Evolutionary conservation across 2,113 vertebrate genomes (phyloP).

Genomic region (Phoxinus phoxinus): DNA sequence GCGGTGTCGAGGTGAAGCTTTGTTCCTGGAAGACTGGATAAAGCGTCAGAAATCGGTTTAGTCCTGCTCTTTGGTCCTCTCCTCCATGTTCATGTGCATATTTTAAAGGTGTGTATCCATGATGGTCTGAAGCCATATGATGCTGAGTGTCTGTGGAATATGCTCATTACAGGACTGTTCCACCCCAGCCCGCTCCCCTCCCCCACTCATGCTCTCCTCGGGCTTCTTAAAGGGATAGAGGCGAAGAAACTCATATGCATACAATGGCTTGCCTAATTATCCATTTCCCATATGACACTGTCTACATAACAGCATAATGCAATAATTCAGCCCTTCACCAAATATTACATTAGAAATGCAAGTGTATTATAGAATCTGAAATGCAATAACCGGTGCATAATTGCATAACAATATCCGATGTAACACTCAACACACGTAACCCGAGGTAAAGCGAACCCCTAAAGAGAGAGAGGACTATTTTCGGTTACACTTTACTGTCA

Average conservation of each 20-base stretch:
- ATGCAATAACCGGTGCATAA: neutral
- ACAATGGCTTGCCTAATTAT: constrained; percentile 19
- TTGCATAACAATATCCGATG: neutral
- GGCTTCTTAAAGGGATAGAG: constrained; percentile 81
- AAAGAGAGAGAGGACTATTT: neutral
- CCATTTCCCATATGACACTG: too few relatives aligned
- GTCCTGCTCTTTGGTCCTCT: constrained; percentile 58
- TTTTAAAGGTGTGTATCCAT: constrained; percentile 64
- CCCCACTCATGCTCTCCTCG: constrained; percentile 72
- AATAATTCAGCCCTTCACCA: neutral
- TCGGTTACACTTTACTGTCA: too few relatives aligned
- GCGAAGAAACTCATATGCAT: constrained; percentile 49
- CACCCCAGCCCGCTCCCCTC: constrained; percentile 80
- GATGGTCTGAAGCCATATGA: constrained; percentile 74
- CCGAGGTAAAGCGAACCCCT: neutral
- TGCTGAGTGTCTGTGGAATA: constrained; percentile 72
- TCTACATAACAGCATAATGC: neutral
- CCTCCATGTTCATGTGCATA: constrained; percentile 45
- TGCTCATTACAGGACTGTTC: constrained; percentile 83
- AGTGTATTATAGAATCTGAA: neutral
- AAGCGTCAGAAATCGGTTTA: constrained; percentile 49
- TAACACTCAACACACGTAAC: neutral
- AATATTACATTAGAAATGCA: neutral
- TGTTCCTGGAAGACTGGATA: constrained; percentile 60
- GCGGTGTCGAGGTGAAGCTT: constrained; percentile 63